phyloP scores from a whole-genome alignment of 2,888 invertebrate species.

The Tanypteryx hageni region DNA sequence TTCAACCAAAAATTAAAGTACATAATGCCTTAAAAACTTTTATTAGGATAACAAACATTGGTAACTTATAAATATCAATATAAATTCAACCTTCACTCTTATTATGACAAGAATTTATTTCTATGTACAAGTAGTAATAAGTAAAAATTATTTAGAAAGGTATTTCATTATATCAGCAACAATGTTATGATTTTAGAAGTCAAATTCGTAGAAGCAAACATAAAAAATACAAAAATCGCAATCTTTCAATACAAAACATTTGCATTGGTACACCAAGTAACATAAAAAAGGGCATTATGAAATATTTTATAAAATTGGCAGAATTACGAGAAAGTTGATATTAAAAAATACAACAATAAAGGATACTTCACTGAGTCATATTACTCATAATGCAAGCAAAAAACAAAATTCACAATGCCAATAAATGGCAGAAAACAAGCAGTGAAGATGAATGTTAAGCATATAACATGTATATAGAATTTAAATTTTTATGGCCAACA shows the following conservation, averaged over 20 bases:
- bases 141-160: too few relatives aligned
- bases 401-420: not conserved
- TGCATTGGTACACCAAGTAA: not conserved
- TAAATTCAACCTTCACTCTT: not conserved
- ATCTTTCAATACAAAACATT: not conserved
- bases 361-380: not conserved
- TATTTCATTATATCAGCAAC: too few relatives aligned
- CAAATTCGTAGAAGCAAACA: too few relatives aligned
- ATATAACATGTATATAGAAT: not conserved
- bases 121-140: not conserved
- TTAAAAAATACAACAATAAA: conserved; percentile 18
- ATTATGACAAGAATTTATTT: not conserved
- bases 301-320: conserved; percentile 30
- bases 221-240: too few relatives aligned
- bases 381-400: not conserved
- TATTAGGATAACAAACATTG: conserved; percentile 8
- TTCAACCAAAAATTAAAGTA: too few relatives aligned
- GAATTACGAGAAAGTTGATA: not conserved
- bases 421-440: not conserved
- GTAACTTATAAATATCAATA: not conserved
- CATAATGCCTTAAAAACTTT: not conserved
- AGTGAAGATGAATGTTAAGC: too few relatives aligned
- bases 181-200: too few relatives aligned
- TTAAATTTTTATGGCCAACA: not conserved
- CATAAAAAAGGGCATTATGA: conserved; percentile 12